These are phyloP conservation scores for Crematogaster levior DNA, from an alignment of 2,888 invertebrate genomes.

Conservation along the genomic window DNA sequence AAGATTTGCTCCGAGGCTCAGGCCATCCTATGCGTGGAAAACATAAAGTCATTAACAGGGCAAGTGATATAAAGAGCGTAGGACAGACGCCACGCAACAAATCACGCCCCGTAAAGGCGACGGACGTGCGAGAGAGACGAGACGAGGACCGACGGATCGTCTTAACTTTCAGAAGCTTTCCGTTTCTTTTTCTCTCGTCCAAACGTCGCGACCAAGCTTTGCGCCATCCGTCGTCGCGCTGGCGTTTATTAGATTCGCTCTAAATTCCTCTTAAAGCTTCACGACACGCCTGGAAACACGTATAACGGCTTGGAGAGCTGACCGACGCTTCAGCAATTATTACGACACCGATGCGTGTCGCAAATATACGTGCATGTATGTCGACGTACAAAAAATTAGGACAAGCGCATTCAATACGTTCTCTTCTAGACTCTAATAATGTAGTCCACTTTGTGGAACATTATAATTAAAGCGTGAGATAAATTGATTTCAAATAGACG, in stretches of 20 bases:
- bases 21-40: slow-evolving; percentile 65
- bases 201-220: slow-evolving; percentile 59
- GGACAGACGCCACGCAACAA: slow-evolving; percentile 56
- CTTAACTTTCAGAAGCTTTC: slow-evolving; percentile 61
- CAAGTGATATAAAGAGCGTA: slow-evolving; percentile 61
- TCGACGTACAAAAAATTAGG: slow-evolving; percentile 1
- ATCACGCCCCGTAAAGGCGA: slow-evolving; percentile 56
- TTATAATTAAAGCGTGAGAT: slow-evolving; percentile 8
- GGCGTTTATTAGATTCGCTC: slow-evolving; percentile 58
- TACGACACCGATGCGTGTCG: slow-evolving; percentile 23
- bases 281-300: slow-evolving; percentile 31
- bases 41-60: slow-evolving; percentile 58
- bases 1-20: slow-evolving; percentile 74
- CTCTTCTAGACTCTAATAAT: not conserved
- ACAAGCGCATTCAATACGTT: not conserved
- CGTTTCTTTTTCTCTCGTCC: slow-evolving; percentile 42
- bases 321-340: slow-evolving; percentile 30
- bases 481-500: slow-evolving; percentile 9
- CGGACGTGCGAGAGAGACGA: slow-evolving; percentile 1
- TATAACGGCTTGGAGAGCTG: not conserved
- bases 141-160: slow-evolving; percentile 68
- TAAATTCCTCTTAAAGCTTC: slow-evolving; percentile 15
- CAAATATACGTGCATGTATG: slow-evolving; percentile 1
- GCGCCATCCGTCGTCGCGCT: slow-evolving; percentile 33
- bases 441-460: not conserved